phyloP scores from a whole-genome alignment of 30 jellyfish, hydroid and myxozoan species.

The Cassiopea xamachana region DNA sequence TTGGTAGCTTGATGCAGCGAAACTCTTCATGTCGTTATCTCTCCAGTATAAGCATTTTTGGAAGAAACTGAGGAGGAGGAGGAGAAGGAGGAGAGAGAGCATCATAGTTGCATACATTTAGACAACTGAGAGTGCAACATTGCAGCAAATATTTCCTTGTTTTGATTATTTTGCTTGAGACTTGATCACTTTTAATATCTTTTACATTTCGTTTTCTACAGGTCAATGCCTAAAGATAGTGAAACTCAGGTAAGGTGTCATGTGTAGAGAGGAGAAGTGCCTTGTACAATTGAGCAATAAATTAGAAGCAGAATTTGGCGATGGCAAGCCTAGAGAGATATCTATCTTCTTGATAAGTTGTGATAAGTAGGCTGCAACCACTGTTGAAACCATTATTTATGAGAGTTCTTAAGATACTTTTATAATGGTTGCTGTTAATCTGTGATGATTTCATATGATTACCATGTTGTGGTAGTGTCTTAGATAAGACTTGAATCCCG shows the following conservation, averaged over 20 bases:
- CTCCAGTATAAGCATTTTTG: too few species aligned
- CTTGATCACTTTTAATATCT: neutral
- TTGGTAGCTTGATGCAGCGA: too few species aligned
- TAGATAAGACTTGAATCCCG: neutral
- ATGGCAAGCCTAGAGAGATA: too few species aligned
- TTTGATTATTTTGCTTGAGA: neutral
- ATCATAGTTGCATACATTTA: too few species aligned
- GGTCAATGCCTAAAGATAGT: constrained; percentile 22
- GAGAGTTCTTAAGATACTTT: neutral
- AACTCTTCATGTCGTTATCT: too few species aligned
- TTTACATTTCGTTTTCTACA: neutral
- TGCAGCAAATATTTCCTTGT: neutral
- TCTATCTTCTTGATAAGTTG: neutral
- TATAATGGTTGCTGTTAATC: neutral
- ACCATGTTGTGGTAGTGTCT: neutral
- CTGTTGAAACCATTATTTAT: neutral
- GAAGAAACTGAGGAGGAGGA: too few species aligned
- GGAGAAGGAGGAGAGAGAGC: too few species aligned
- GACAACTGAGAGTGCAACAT: too few species aligned
- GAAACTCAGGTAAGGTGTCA: constrained; percentile 10
- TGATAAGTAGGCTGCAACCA: neutral
- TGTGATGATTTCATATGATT: neutral
- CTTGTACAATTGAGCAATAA: neutral
- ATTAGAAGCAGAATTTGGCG: too few species aligned
- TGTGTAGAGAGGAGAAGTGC: neutral